These are phyloP conservation scores for Agapetus fuscipes DNA, from an alignment of 2,888 invertebrate genomes.

Conservation along the genomic window DNA sequence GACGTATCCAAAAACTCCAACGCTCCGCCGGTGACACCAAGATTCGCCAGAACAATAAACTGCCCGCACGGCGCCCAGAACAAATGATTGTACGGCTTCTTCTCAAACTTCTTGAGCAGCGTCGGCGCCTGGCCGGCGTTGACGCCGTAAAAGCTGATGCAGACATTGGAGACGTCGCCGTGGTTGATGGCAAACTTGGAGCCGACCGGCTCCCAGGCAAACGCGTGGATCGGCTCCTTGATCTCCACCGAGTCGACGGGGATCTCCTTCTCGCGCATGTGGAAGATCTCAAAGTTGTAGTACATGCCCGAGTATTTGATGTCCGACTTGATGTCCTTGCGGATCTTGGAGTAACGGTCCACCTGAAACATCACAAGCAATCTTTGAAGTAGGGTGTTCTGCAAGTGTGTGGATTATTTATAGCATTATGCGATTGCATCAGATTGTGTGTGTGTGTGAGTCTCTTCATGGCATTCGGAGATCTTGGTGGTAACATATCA, in stretches of 20 bases:
- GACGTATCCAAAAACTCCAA: slow-evolving; percentile 93
- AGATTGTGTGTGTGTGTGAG: too few relatives aligned
- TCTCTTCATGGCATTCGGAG: neutral
- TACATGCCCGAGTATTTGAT: slow-evolving; percentile 95
- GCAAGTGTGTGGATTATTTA: too few relatives aligned
- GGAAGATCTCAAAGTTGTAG: slow-evolving; percentile 98
- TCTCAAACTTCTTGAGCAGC: slow-evolving; percentile 78
- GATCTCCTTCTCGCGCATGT: slow-evolving; percentile 94
- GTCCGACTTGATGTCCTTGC: slow-evolving; percentile 80
- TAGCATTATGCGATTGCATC: too few relatives aligned
- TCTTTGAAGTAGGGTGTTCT: too few relatives aligned
- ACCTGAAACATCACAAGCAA: too few relatives aligned
- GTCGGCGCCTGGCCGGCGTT: slow-evolving; percentile 85
- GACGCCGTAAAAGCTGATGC: slow-evolving; percentile 87
- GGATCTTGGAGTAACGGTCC: slow-evolving; percentile 73
- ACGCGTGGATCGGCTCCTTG: slow-evolving; percentile 85
- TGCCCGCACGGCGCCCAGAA: slow-evolving; percentile 97
- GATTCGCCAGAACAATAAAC: slow-evolving; percentile 87
- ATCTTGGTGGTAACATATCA: slow-evolving; percentile 2
- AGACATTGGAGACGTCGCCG: slow-evolving; percentile 74
- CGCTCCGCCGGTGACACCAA: slow-evolving; percentile 75
- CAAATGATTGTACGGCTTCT: slow-evolving; percentile 80
- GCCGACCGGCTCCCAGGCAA: slow-evolving; percentile 97
- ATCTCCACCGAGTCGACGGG: slow-evolving; percentile 97
- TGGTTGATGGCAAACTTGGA: slow-evolving; percentile 95